Conservation (phyloP, 2,888 invertebrate genomes). For the Dolomedes plantarius region DNA sequence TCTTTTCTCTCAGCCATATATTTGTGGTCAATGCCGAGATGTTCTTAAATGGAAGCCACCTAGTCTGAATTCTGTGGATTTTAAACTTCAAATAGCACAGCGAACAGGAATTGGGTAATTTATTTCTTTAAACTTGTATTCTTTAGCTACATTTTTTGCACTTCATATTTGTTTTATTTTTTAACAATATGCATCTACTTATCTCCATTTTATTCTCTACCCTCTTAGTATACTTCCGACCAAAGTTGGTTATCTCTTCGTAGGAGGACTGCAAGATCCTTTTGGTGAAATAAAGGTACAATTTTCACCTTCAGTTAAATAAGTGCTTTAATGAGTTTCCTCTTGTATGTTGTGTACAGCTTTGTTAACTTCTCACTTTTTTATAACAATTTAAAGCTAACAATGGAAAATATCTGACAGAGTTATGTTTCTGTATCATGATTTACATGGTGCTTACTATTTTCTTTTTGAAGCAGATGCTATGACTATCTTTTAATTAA, state of each 20-base stretch:
- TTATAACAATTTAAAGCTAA: too few species aligned
- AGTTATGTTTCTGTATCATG: too few species aligned
- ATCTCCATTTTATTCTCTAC: too few species aligned
- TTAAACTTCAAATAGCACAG: conserved; percentile 87
- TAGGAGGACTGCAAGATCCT: conserved; percentile 82
- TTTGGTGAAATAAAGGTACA: conserved; percentile 86
- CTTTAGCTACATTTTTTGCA: background rate
- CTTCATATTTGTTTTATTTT: background rate
- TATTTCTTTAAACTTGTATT: too few species aligned
- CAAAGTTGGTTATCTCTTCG: conserved; percentile 85
- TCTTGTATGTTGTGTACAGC: too few species aligned
- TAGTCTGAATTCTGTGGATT: conserved; percentile 96
- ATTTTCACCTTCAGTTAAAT: too few species aligned
- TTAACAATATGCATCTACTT: background rate
- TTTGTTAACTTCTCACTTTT: too few species aligned
- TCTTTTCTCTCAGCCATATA: conserved; percentile 83
- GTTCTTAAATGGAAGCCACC: conserved; percentile 99
- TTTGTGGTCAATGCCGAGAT: conserved; percentile 86
- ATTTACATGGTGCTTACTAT: too few species aligned
- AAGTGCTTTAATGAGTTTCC: too few species aligned
- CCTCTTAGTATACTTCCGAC: conserved; percentile 44
- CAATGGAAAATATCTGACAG: too few species aligned
- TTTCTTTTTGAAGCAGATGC: too few species aligned
- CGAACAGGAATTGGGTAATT: conserved; percentile 85
- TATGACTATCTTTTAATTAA: too few species aligned